Evolutionary conservation across 2,797 vertebrate species (phyloP), one percentile per base, ranked within the genome.

Genomic region (Ctenosaura bakeri): DNA sequence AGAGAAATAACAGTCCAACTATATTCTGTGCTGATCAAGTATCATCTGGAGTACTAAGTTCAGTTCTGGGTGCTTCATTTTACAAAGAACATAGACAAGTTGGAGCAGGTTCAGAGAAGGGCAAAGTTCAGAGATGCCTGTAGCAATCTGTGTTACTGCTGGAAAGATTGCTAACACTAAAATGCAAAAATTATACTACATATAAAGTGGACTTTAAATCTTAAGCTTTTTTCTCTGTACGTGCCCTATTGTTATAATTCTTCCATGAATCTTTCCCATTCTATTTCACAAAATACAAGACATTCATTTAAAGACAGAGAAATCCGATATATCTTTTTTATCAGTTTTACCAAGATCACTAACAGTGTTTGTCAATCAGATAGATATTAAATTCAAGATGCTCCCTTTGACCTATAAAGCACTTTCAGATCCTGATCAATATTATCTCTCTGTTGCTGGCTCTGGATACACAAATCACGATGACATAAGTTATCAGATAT

Each of bases 381-480:
- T 5, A 42, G 3, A 76, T 26, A 73, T 46, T 83, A 85, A 93
- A 92, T 91, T 90, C 86, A 77, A 89, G 22, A 77, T 89, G 56
- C 18, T 85, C 32, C 5, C 46, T 46, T 78, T 89, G 73, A 66
- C 59, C 59, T 78, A 84, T 89, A 92, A 83, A 91, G 29, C 7
- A 42, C 35, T 86, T 86, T 92, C 77, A 69, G 59, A 86, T 86
- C 90, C 79, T 73, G 18, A 89, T 85, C 59, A 88, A 83, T 0
- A 0, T 88, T 85, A 79, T 64, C 38, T 91, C 32, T 71, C 35
- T 79, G 10, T 0, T 87, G 71, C 59, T 35, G 18, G 83, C 50
- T 89, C 90, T 62, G 26, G 14, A 83, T 4, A 71, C 0, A 86
- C 32, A 73, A 6, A 0, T 24, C 35, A 66, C 24, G 10, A 66